These are phyloP conservation scores for Echinarachnius parma DNA, from an alignment of 53 echinoderm and acorn worm genomes.

Conservation along the genomic window DNA sequence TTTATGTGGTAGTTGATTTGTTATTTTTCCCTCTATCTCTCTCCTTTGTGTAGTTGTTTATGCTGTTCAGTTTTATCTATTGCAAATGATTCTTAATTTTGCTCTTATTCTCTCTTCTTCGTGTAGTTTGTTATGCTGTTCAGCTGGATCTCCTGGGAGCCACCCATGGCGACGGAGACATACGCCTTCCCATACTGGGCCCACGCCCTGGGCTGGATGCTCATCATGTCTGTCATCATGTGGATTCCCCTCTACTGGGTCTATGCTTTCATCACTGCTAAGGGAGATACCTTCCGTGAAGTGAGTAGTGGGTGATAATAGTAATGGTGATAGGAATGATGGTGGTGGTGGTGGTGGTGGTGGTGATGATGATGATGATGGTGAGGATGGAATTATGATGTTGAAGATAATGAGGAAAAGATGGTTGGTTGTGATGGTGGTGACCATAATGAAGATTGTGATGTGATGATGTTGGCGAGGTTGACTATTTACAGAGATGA, in stretches of 20 bases:
- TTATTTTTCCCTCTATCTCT: background rate
- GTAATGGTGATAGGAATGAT: too few species aligned
- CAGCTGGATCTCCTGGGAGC: slow-evolving; percentile 68
- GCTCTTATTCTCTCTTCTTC: background rate
- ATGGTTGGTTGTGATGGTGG: too few species aligned
- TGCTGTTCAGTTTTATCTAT: background rate
- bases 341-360: too few species aligned
- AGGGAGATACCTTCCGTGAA: slow-evolving; percentile 37
- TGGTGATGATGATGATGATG: too few species aligned
- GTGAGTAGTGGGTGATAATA: too few species aligned
- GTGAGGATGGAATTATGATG: too few species aligned
- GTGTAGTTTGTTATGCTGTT: slow-evolving; percentile 68
- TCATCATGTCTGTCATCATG: slow-evolving; percentile 47
- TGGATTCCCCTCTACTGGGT: slow-evolving; percentile 63
- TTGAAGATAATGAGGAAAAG: too few species aligned
- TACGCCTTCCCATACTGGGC: slow-evolving; percentile 52
- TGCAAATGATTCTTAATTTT: too few species aligned
- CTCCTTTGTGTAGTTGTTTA: background rate
- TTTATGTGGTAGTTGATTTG: too few species aligned
- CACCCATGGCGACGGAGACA: slow-evolving; percentile 53
- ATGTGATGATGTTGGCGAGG: too few species aligned
- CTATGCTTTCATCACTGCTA: slow-evolving; percentile 40
- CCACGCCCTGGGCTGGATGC: slow-evolving; percentile 55
- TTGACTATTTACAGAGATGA: too few species aligned
- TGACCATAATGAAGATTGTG: too few species aligned